A percentile compares a stretch with the other conserved stretches of the same genome.
phyloP scores from a whole-genome alignment of 2,888 invertebrate genomes.

The Phaedon cochleariae region DNA sequence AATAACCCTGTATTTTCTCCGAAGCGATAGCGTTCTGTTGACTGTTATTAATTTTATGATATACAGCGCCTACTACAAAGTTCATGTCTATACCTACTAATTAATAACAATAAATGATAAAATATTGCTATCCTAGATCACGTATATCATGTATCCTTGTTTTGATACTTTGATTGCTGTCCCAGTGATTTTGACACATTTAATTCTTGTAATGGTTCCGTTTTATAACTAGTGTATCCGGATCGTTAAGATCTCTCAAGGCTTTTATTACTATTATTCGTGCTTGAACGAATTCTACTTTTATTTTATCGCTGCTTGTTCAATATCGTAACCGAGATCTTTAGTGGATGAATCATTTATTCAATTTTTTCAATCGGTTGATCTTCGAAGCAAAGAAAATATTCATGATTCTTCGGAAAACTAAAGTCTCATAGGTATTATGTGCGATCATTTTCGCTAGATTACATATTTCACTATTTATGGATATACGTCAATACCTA shows the following conservation, averaged over 20 bases:
- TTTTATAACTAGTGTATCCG: conserved; percentile 24
- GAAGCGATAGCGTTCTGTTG: background rate
- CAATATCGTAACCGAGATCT: background rate
- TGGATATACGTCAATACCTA: too few relatives aligned
- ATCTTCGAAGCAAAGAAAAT: too few relatives aligned
- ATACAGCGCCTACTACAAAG: background rate
- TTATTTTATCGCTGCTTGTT: conserved; percentile 13
- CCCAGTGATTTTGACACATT: conserved; percentile 28
- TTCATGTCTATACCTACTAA: background rate
- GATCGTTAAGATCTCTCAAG: conserved; percentile 23
- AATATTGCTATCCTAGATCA: conserved; percentile 1
- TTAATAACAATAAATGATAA: conserved; percentile 7
- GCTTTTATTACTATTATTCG: conserved; percentile 18
- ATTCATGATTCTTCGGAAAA: too few relatives aligned
- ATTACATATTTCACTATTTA: too few relatives aligned
- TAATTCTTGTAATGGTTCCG: conserved; percentile 29
- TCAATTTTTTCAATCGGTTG: background rate
- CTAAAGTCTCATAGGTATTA: too few relatives aligned
- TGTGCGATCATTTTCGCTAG: too few relatives aligned
- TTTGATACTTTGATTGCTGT: conserved; percentile 12
- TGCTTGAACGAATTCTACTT: conserved; percentile 24
- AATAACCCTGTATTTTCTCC: too few relatives aligned
- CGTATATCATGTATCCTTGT: conserved; percentile 17
- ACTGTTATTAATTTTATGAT: background rate
- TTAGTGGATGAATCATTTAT: background rate